These are phyloP conservation scores for Arctia plantaginis DNA, from an alignment of 2,888 invertebrate species.

Conservation along the genomic window DNA sequence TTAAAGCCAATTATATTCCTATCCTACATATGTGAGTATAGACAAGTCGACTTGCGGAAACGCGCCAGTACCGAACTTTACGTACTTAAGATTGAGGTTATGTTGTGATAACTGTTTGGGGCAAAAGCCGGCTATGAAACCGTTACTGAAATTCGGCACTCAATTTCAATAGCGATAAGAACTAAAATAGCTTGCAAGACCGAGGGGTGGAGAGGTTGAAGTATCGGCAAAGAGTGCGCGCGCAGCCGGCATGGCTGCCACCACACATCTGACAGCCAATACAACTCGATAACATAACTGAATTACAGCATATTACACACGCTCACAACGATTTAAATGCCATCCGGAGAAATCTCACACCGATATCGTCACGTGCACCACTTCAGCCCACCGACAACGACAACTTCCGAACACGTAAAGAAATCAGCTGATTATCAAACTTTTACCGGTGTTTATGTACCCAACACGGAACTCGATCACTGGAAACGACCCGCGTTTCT, in stretches of 20 bases:
- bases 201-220: slow-evolving; percentile 65
- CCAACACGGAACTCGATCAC: slow-evolving; percentile 68
- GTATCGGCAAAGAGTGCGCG: slow-evolving; percentile 78
- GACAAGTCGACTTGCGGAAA: slow-evolving; percentile 55
- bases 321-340: slow-evolving; percentile 55
- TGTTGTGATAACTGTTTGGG: slow-evolving; percentile 83
- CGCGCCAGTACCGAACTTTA: slow-evolving; percentile 76
- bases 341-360: slow-evolving; percentile 57
- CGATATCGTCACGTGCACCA: slow-evolving; percentile 60
- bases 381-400: slow-evolving; percentile 60
- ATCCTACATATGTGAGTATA: slow-evolving; percentile 56
- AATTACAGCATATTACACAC: slow-evolving; percentile 72
- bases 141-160: slow-evolving; percentile 65
- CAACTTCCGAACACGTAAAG: slow-evolving; percentile 66
- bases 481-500: slow-evolving; percentile 66
- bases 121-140: slow-evolving; percentile 72
- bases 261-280: slow-evolving; percentile 82
- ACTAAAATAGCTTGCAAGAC: slow-evolving; percentile 70
- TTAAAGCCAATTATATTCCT: slow-evolving; percentile 75
- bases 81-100: slow-evolving; percentile 82
- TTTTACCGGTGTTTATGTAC: slow-evolving; percentile 81
- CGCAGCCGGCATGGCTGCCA: slow-evolving; percentile 84
- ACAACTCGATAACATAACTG: slow-evolving; percentile 76
- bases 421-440: slow-evolving; percentile 85
- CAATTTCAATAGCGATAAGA: slow-evolving; percentile 70